A percentile compares a stretch with the other conserved stretches of the same genome.
These are phyloP conservation scores for Galago senegalensis DNA, from an alignment of 2,797 vertebrate genomes.

Conservation along the genomic window DNA sequence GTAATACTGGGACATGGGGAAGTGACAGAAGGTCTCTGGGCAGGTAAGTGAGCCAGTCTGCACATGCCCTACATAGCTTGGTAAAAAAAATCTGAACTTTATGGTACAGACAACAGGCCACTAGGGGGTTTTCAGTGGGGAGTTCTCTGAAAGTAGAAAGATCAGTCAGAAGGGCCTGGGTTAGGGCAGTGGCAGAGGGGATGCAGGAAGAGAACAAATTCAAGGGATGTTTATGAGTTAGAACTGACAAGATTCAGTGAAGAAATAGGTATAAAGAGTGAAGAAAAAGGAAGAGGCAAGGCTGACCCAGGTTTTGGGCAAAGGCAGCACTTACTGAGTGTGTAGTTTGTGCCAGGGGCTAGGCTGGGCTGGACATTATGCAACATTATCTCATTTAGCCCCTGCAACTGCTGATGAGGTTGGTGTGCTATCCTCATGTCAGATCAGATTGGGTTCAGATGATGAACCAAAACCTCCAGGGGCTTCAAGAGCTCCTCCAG, in stretches of 20 bases:
- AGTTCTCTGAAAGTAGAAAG: slow-evolving; percentile 8
- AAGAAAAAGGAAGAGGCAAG: neutral
- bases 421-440: neutral
- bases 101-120: neutral
- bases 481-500: neutral
- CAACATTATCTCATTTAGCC: neutral
- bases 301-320: neutral
- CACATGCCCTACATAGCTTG: neutral
- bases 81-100: neutral
- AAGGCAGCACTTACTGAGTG: fast-evolving
- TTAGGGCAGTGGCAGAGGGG: neutral
- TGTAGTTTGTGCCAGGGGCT: neutral
- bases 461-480: neutral
- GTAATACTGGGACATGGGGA: no score
- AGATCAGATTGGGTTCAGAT: neutral
- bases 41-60: neutral
- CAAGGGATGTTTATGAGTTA: neutral
- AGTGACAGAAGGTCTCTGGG: neutral
- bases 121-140: neutral
- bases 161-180: neutral
- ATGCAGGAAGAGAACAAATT: neutral
- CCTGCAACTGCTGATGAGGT: neutral
- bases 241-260: neutral
- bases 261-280: neutral
- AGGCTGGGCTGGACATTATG: neutral